These are phyloP conservation scores for Lycocerus yunnanus DNA, from an alignment of 2,888 invertebrate genomes.

Conservation along the genomic window DNA sequence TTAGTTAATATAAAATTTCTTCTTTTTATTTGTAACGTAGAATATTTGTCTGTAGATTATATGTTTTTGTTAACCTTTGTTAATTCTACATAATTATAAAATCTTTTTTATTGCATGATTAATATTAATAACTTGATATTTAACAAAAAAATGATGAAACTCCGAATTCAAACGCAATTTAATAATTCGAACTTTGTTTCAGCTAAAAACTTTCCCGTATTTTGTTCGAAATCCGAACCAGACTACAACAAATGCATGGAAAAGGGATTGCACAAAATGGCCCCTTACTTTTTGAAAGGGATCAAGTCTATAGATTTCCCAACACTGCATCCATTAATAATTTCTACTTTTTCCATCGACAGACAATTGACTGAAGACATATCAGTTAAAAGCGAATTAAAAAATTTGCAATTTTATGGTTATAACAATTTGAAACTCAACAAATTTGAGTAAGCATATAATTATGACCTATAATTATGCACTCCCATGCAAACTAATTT, in stretches of 20 bases:
- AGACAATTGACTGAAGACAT: background rate
- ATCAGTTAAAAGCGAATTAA: background rate
- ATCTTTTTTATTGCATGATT: no score
- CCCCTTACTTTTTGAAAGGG: conserved; percentile 4
- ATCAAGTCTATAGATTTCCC: conserved; percentile 3
- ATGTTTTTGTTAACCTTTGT: no score
- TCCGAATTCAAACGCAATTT: background rate
- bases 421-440: background rate
- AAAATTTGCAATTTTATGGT: background rate
- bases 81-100: no score
- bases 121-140: no score
- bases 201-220: conserved; percentile 4
- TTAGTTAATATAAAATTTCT: no score
- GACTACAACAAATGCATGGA: conserved; percentile 5
- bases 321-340: background rate
- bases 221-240: background rate
- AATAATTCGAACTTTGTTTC: background rate
- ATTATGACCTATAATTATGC: background rate
- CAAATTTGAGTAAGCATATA: background rate
- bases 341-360: background rate
- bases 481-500: background rate
- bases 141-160: no score
- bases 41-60: no score
- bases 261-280: background rate
- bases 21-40: no score